Evolutionary conservation across 1,140 invertebrate species (phyloP).

Genomic region (Popillia japonica): DNA sequence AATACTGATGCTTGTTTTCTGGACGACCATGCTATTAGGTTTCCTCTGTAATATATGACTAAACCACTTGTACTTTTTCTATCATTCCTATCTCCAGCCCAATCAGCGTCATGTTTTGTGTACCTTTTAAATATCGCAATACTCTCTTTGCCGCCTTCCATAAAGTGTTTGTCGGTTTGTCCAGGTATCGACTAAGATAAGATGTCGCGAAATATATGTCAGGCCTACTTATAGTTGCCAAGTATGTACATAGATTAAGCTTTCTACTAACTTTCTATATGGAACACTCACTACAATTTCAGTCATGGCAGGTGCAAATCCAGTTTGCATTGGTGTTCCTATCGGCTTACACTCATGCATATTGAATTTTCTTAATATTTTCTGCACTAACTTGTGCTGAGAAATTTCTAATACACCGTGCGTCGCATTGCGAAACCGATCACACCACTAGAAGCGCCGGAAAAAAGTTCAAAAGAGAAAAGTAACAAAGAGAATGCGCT

Average conservation of each 20-base stretch:
- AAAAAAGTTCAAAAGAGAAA: too few species aligned
- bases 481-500: too few species aligned
- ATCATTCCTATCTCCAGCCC: slow-evolving; percentile 45
- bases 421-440: too few species aligned
- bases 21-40: slow-evolving; percentile 56
- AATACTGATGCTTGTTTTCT: slow-evolving; percentile 57
- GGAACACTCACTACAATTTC: slow-evolving; percentile 45
- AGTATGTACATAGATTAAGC: slow-evolving; percentile 58
- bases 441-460: too few species aligned
- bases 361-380: slow-evolving; percentile 36
- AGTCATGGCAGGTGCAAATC: slow-evolving; percentile 20
- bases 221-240: slow-evolving; percentile 58
- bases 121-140: slow-evolving; percentile 50
- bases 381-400: too few species aligned
- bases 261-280: slow-evolving; percentile 38
- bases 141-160: slow-evolving; percentile 58
- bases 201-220: slow-evolving; percentile 55
- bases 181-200: slow-evolving; percentile 56
- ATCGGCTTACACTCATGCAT: slow-evolving; percentile 32
- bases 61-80: slow-evolving; percentile 56
- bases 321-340: slow-evolving; percentile 22
- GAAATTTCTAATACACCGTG: too few species aligned
- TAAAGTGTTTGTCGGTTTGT: slow-evolving; percentile 54
- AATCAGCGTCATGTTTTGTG: not conserved
- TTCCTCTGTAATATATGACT: slow-evolving; percentile 55